Evolutionary conservation across 2,888 invertebrate genomes (phyloP).

Genomic region (Trachelus stipa): DNA sequence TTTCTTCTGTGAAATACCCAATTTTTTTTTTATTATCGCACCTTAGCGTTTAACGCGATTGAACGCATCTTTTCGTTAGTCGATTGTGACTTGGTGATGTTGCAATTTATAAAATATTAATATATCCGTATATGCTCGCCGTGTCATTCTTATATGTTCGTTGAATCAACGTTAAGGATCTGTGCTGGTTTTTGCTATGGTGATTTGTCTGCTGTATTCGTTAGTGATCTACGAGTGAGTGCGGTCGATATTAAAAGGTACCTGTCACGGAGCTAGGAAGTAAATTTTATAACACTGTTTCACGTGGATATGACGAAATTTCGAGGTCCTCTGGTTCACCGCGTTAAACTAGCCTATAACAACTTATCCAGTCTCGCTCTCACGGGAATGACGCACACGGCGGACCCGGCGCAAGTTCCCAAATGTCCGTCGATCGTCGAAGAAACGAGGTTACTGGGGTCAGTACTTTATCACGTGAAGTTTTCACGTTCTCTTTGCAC

Average conservation of each 20-base stretch:
- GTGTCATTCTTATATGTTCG: not conserved
- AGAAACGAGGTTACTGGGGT: constrained; percentile 19
- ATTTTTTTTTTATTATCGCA: not conserved
- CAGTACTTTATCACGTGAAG: constrained; percentile 8
- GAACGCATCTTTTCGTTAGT: not conserved
- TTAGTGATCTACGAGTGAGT: not conserved
- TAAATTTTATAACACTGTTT: not conserved
- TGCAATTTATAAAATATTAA: not conserved
- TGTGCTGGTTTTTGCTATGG: not conserved
- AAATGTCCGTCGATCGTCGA: constrained; percentile 10
- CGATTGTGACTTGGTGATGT: not conserved
- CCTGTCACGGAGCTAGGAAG: not conserved
- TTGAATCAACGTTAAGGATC: too few relatives aligned
- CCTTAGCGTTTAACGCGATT: not conserved
- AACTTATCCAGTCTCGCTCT: constrained; percentile 10
- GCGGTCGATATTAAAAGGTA: not conserved
- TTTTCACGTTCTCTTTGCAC: not conserved
- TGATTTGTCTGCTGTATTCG: not conserved
- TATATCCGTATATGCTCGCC: not conserved
- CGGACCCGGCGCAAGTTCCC: constrained; percentile 10
- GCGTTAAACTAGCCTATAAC: constrained; percentile 9
- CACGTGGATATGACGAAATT: constrained; percentile 10
- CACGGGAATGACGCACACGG: not conserved
- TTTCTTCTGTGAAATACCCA: not conserved
- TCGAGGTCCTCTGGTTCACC: not conserved